Conservation (phyloP, 2,888 invertebrate genomes). For the Lacanobia oleracea region DNA sequence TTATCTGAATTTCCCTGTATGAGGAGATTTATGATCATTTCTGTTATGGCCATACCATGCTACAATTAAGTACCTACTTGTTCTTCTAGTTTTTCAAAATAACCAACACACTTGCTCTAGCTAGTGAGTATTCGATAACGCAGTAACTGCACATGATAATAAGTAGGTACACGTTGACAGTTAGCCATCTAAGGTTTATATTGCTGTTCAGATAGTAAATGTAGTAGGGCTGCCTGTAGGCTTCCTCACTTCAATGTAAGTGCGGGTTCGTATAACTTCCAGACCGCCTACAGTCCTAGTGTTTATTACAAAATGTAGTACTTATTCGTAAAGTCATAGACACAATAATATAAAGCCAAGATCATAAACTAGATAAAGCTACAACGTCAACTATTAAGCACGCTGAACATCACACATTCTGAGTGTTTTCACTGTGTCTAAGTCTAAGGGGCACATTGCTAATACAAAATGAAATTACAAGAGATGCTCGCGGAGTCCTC, state of each 20-base stretch:
- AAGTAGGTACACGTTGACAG: not conserved
- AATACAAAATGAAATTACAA: slow-evolving; percentile 87
- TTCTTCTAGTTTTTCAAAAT: slow-evolving; percentile 10
- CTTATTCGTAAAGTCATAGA: slow-evolving; percentile 19
- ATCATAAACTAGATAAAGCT: slow-evolving; percentile 62
- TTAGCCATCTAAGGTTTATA: not conserved
- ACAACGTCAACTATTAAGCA: slow-evolving; percentile 65
- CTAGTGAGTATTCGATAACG: slow-evolving; percentile 1
- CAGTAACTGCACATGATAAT: not conserved
- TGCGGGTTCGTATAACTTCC: not conserved
- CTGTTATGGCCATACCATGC: slow-evolving; percentile 27
- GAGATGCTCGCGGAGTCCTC: slow-evolving; percentile 83
- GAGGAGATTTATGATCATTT: slow-evolving; percentile 52
- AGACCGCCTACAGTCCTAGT: not conserved
- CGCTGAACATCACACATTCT: slow-evolving; percentile 71
- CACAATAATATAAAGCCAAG: slow-evolving; percentile 37
- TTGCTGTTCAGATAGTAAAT: slow-evolving; percentile 6
- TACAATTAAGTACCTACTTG: slow-evolving; percentile 24
- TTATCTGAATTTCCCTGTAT: slow-evolving; percentile 68
- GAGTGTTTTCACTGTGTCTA: slow-evolving; percentile 71
- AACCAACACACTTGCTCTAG: not conserved
- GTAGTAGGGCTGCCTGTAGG: not conserved
- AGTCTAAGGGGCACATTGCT: slow-evolving; percentile 76
- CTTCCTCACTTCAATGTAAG: slow-evolving; percentile 1
- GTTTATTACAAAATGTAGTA: slow-evolving; percentile 36